Conservation (phyloP, 2,888 invertebrate genomes). For the Callosobruchus maculatus region DNA sequence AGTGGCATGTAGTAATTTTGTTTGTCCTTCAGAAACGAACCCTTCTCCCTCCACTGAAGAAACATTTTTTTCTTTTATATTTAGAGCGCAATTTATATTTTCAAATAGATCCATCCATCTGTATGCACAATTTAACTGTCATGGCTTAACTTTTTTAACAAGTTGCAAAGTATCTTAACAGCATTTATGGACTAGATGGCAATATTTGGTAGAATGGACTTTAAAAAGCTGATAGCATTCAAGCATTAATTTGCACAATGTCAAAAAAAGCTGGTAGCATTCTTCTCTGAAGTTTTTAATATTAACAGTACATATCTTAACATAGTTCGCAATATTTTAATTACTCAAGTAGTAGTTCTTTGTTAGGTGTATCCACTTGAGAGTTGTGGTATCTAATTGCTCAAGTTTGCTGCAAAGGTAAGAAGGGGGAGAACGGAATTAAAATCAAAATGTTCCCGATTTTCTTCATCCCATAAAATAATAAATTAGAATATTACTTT, state of each 20-base stretch:
- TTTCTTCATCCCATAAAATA: neutral
- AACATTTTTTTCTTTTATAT: conserved; percentile 3
- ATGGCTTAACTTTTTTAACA: neutral
- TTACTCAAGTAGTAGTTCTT: no score
- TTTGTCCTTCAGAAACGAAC: conserved; percentile 20
- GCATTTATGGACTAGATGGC: neutral
- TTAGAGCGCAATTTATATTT: conserved; percentile 1
- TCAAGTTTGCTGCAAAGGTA: conserved; percentile 38
- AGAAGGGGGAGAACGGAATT: conserved; percentile 47
- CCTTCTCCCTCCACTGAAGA: conserved; percentile 33
- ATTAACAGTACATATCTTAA: neutral
- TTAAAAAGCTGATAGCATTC: neutral
- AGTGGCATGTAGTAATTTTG: conserved; percentile 25
- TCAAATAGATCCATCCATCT: conserved; percentile 1
- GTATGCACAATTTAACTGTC: neutral
- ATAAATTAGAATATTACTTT: neutral
- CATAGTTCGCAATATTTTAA: neutral
- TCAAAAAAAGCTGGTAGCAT: neutral
- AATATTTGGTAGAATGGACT: neutral
- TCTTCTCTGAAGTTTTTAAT: neutral
- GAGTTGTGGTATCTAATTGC: conserved; percentile 14
- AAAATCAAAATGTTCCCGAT: conserved; percentile 41
- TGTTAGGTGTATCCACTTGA: conserved; percentile 1
- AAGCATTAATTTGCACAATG: neutral
- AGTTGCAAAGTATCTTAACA: neutral